Evolutionary conservation across 2,888 invertebrate species (phyloP).

Genomic region (Lathronympha strigana): DNA sequence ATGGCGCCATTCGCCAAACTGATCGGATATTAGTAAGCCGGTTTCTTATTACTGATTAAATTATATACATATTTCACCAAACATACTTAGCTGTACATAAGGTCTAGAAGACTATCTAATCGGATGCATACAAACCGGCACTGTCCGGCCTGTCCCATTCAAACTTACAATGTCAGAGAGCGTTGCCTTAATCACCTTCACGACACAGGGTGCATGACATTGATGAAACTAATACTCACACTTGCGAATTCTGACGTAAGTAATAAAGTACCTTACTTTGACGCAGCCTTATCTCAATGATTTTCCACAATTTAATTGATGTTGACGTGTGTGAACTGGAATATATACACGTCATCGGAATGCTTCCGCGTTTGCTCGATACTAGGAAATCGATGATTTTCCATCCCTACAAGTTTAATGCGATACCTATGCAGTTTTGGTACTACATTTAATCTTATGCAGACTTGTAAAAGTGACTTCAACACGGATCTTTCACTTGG

Average conservation of each 20-base stretch:
- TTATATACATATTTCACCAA: neutral
- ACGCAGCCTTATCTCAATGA: constrained; percentile 14
- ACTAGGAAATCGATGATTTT: constrained; percentile 11
- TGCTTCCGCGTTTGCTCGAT: constrained; percentile 24
- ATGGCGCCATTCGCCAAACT: constrained; percentile 9
- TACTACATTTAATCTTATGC: neutral
- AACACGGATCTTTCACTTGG: neutral
- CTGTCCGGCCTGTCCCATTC: neutral
- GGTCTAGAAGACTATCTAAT: constrained; percentile 23
- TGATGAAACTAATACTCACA: constrained; percentile 65
- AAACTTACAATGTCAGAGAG: constrained; percentile 34
- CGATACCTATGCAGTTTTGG: neutral
- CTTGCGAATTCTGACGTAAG: constrained; percentile 57
- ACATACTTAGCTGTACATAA: neutral
- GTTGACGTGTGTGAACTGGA: constrained; percentile 14
- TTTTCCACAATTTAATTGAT: constrained; percentile 32
- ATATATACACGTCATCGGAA: constrained; percentile 21
- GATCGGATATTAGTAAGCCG: neutral
- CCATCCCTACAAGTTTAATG: constrained; percentile 5
- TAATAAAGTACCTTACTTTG: constrained; percentile 45
- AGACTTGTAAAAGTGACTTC: neutral
- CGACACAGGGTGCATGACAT: constrained; percentile 62
- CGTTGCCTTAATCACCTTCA: constrained; percentile 35
- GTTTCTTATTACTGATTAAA: constrained; percentile 11
- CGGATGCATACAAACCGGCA: neutral